Base-by-base conservation (phyloP, 2,797 vertebrate species). In the Tenualosa thibaudeaui region DNA sequence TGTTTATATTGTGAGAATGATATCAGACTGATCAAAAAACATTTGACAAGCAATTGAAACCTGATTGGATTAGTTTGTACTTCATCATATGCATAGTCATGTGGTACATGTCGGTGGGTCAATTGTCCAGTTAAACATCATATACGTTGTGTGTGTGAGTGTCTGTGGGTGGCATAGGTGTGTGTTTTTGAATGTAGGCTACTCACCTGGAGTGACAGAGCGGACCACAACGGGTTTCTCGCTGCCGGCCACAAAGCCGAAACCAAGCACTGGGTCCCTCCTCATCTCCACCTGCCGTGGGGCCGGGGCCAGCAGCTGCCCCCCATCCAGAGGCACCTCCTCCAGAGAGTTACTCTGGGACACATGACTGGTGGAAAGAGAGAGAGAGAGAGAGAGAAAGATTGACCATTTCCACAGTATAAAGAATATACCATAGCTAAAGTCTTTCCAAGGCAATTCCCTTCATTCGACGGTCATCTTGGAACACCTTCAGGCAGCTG, bases 221-320 rank as follows among this genome's bases (percentile, higher is more conserved):
- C 98, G 98, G 84, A 99, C 98, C 88, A 99, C 97, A 92, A 99
- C 98, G 13, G 98, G 98, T 93, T 99, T 99, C 93, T 99, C 98
- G 93, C 98, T 99, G 91, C 98, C 98, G 84, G 98, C 98, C 92
- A 99, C 98, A 81, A 99, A 99, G 90, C 98, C 98, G 90, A 99
- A 99, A 90, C 98, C 98, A 89, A 99, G 96, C 85, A 99, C 97
- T 3, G 98, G 98, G 93, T 99, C 98, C 89, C 98, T 96, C 94
- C 97, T 97, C 98, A 99, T 99, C 93, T 99, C 98, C 93, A 99
- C 97, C 93, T 97, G 98, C 90, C 98, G 96, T 60, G 98, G 97
- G 19, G 96, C 85, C 75, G 98, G 97, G 93, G 97, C 96, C 90
- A 96, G 95, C 91, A 98, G 95, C 93, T 95, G 97, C 94, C 97